Evolutionary conservation across 2,113 vertebrate species (phyloP).

Genomic region (Aix galericulata): DNA sequence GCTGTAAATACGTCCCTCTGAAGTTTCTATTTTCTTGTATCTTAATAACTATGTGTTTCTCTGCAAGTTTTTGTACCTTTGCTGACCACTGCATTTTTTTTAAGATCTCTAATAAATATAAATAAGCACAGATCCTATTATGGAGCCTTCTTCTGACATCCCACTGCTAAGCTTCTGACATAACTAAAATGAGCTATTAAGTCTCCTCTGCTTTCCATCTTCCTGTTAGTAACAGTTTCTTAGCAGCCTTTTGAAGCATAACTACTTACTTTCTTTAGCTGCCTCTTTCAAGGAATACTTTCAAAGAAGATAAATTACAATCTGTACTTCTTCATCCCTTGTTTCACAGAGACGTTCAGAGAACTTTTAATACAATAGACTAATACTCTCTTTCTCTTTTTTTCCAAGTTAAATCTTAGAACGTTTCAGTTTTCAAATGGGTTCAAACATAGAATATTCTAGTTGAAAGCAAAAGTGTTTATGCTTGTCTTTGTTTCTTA

Average conservation of each 20-base stretch:
- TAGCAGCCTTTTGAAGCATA: background rate
- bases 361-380: background rate
- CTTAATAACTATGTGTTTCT: background rate
- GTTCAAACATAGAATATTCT: background rate
- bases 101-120: background rate
- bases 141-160: background rate
- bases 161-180: background rate
- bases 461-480: background rate
- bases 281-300: conserved; percentile 10
- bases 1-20: background rate
- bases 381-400: background rate
- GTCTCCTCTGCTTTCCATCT: background rate
- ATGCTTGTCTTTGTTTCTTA: background rate
- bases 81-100: background rate
- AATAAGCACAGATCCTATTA: background rate
- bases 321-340: background rate
- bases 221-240: background rate
- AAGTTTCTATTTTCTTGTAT: background rate
- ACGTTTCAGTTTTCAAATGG: background rate
- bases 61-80: background rate
- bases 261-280: background rate
- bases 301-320: background rate
- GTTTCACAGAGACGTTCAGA: background rate
- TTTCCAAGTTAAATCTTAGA: background rate
- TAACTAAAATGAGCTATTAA: background rate